Base-by-base conservation (phyloP, 2,888 invertebrate species). In the Eudemis profundana region DNA sequence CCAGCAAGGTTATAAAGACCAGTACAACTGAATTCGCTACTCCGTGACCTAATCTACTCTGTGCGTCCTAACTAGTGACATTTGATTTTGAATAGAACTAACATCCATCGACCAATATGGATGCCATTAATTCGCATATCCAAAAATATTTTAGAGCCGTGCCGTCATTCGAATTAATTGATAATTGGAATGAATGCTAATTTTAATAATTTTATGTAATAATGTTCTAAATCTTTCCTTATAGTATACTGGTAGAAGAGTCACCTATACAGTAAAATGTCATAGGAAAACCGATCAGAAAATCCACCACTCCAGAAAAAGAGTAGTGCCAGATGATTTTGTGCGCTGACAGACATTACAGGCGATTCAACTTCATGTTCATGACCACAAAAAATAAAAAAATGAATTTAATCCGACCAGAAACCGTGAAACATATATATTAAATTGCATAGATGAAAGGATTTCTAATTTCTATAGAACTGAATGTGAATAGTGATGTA, bases 1-100 rank as follows among this genome's bases (percentile, higher is more conserved):
- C 85, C n/a, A 84, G 87, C 85, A 87, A 88, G 85, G 84, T 87
- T 79, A 74, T 74, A 72, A 68, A 76, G 75, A 84, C 83, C 78
- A 77, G 78, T 77, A 74, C 68, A 69, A 65, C 65, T 70, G 44
- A 61, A 67, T 62, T 64, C 51, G 65, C 33, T 61, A 64, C 56
- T 69, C 54, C 57, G 21, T 23, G 42, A 42, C 29, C 40, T 29
- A 29, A 50, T 40, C 21, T 40, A 19, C 44, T 27, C 8, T 21
- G 15, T 5, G 3, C 29, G 42, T 12, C 14, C 33, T 12, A 33
- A 21, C 40, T 12, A 12, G 27, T 1, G 27, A 40, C 15, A 40
- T 54, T 53, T 3, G n/a, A 36, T 23, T 54, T 53, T 3, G n/a
- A 36, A n/a, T 27, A 40, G n/a, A 40, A 40, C 14, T 40, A 53